Evolutionary conservation across 2,113 vertebrate genomes (phyloP), one percentile per base, ranked within the genome.

Genomic region (Hipposideros armiger): DNA sequence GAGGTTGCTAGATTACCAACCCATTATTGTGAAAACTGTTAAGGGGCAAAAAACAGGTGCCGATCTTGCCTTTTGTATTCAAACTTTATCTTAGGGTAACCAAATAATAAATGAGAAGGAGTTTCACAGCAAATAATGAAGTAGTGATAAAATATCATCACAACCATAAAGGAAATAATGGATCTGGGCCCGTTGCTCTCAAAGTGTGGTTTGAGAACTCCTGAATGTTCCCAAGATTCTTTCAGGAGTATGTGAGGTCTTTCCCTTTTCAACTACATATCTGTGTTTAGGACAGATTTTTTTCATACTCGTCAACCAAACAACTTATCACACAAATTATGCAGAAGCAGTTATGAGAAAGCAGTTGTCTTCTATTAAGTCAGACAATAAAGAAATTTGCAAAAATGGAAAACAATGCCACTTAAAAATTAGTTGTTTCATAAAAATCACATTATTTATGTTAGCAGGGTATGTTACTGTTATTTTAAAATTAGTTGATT

Each of bases 311-410:
- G 58, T 90, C 73, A 87, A 96, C 47, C 62, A 96, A 96, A 94
- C 56, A 96, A 90, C 24, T 50, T 50, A 94, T 54, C 60, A 90
- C 67, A 90, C 36, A 93, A 88, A 94, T 87, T 87, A 88, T 26
- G 32, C 15, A 95, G 93, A 96, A 97, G 72, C 32, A 82, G 22
- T 77, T 86, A 42, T 11, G 50, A 93, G 87, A 96, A 96, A 90
- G n/a, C 66, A 88, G 81, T 45, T 92, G n/a, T 60, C 42, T 82
- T 97, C 60, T 87, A 64, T 96, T 86, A 92, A 90, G 62, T 50
- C 91, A 90, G 69, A 78, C 42, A 95, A 13, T 70, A 82, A 90
- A 64, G 50, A 95, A 24, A 87, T 88, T 50, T 88, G 72, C 11
- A 93, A 94, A 94, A 81, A 86, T 72, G 36, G 85, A 76, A 86